phyloP scores from a whole-genome alignment of 2,113 vertebrate species.

The human (Homo sapiens) region DNA sequence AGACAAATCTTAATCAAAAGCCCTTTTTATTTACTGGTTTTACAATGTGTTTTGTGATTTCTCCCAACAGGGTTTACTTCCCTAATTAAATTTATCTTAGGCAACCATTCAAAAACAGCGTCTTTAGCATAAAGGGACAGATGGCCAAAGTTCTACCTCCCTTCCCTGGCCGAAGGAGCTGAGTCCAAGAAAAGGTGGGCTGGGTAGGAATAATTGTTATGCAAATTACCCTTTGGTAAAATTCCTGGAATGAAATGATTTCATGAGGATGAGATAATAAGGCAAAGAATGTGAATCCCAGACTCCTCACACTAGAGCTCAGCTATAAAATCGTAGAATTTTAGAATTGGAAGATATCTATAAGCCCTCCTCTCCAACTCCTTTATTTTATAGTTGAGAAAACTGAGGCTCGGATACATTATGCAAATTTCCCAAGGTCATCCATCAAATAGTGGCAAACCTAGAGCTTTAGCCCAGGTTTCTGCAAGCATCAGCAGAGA shows the following conservation, averaged over 20 bases:
- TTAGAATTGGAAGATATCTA: not conserved
- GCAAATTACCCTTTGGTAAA: constrained; percentile 45
- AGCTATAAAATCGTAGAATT: not conserved
- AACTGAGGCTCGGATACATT: not conserved
- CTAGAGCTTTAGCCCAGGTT: not conserved
- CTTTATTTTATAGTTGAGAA: not conserved
- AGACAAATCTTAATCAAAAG: not conserved
- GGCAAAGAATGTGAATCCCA: not conserved
- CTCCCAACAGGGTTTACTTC: constrained; percentile 32
- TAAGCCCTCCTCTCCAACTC: accelerated
- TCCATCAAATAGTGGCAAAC: not conserved
- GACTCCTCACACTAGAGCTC: not conserved
- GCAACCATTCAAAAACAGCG: constrained; percentile 50
- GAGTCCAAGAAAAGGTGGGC: not conserved
- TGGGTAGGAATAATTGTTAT: constrained; percentile 28
- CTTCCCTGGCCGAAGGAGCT: not conserved
- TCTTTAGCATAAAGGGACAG: constrained; percentile 19
- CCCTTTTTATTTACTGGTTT: constrained; percentile 43
- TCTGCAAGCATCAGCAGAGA: not conserved
- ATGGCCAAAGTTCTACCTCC: constrained; percentile 47
- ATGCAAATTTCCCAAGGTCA: not conserved
- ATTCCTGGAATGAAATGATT: constrained; percentile 31
- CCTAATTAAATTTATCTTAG: constrained; percentile 68
- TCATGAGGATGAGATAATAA: not conserved
- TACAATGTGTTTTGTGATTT: constrained; percentile 45